phyloP scores from a whole-genome alignment of 2,888 invertebrate genomes.

The Fragum whitleyi region DNA sequence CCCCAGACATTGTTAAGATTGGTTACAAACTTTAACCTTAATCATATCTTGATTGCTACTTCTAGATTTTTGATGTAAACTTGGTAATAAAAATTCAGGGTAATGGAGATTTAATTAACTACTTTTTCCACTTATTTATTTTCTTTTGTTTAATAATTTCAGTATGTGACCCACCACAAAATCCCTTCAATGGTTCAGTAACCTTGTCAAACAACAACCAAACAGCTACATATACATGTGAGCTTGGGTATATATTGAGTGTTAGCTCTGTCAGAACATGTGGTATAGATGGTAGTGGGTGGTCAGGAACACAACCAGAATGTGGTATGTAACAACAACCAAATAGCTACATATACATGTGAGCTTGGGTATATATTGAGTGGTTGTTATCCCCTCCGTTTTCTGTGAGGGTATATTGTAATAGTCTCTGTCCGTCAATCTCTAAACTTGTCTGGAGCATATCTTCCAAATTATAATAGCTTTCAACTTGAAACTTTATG shows the following conservation, averaged over 20 bases:
- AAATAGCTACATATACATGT: constrained; percentile 19
- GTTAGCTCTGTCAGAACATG: constrained; percentile 33
- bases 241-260: constrained; percentile 31
- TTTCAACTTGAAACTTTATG: too few species aligned
- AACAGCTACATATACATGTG: constrained; percentile 25
- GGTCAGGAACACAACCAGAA: constrained; percentile 42
- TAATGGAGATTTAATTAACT: too few species aligned
- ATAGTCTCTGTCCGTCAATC: too few species aligned
- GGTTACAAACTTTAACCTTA: too few species aligned
- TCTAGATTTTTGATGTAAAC: too few species aligned
- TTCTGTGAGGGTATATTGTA: too few species aligned
- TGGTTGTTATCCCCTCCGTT: constrained; percentile 25
- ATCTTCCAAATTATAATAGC: too few species aligned
- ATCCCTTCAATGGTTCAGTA: constrained; percentile 28
- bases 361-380: constrained; percentile 29
- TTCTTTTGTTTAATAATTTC: constrained; percentile 8
- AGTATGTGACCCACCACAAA: constrained; percentile 36
- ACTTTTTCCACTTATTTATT: too few species aligned
- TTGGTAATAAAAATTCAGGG: too few species aligned
- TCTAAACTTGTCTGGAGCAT: too few species aligned
- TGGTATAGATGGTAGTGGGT: constrained; percentile 35
- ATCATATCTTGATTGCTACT: too few species aligned
- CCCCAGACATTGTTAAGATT: too few species aligned
- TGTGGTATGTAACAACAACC: constrained; percentile 41
- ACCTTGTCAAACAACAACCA: constrained; percentile 2